Conservation (phyloP, 2,797 vertebrate species). For the Mormyrus hasselquistii region DNA sequence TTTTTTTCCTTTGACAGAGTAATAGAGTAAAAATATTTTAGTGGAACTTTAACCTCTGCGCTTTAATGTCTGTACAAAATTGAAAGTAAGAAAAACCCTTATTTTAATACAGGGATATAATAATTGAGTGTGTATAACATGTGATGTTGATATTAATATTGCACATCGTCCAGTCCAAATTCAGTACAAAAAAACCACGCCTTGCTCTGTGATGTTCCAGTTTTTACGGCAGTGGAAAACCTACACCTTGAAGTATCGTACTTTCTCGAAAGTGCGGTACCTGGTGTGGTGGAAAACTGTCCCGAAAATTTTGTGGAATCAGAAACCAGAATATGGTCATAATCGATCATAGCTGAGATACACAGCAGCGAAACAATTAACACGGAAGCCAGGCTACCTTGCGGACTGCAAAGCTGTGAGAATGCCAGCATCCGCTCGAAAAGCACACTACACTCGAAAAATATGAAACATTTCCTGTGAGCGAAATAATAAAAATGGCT, state of each 20-base stretch:
- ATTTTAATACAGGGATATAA: neutral
- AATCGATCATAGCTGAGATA: neutral
- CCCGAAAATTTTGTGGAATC: neutral
- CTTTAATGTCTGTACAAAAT: neutral
- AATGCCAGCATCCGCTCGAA: neutral
- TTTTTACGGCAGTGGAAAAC: neutral
- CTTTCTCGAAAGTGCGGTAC: neutral
- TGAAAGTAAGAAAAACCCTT: neutral
- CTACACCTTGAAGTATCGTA: neutral
- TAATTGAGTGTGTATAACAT: neutral
- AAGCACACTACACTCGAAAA: neutral
- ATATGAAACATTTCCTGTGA: neutral
- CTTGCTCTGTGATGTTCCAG: neutral
- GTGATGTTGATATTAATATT: neutral
- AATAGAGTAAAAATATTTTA: too few relatives aligned
- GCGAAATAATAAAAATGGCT: neutral
- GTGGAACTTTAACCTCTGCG: neutral
- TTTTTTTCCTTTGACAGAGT: too few relatives aligned
- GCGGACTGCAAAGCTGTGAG: neutral
- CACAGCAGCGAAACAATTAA: neutral
- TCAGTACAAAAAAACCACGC: neutral
- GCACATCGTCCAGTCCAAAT: neutral
- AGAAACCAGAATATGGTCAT: neutral
- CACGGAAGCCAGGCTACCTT: neutral
- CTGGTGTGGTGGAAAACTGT: neutral